Base-by-base conservation (phyloP, 1,140 invertebrate genomes). In the Sitophilus oryzae region DNA sequence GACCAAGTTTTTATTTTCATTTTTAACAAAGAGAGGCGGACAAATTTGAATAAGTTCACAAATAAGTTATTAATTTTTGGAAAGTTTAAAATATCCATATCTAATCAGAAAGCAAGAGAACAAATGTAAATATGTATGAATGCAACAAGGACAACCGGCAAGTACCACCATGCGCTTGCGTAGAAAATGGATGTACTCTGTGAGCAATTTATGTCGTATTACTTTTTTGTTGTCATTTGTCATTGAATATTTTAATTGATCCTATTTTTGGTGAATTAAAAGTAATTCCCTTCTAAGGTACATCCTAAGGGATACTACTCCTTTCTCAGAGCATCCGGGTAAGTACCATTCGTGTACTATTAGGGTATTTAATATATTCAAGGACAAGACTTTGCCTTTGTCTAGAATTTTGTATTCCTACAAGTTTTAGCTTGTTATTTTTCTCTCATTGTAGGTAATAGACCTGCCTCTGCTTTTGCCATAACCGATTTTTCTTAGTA, bases 381-480 rank as follows among this genome's bases (percentile, higher is more conserved):
- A 51, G 22, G 22, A 41, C 38, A 51, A 11, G 40, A n/a, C n/a
- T 41, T 51, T 11, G 6, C 20, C 22, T 34, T 44, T 3, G 23
- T n/a, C 36, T 40, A 55, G 40, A 42, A 38, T 19, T 46, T 30
- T 46, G 4, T 2, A 8, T 23, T 9, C 9, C 23, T 34, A 11
- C 44, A 30, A 46, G 44, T 48, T 14, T 37, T 20, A 38, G 19
- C 34, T 21, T 37, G 25, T 48, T 22, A 10, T 36, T 20, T 52
- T 41, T 56, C 50, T 52, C 53, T n/a, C n/a, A 23, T 53, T 58
- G 5, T 50, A 64, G 62, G 58, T 62, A 47, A 52, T 64, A 60
- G 62, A 60, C 62, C 62, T 64, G 58, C 56, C 61, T 59, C 62
- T 59, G 49, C 60, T 64, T 64, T 64, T 64, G 62, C 62, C 59